A percentile compares a stretch with the other conserved stretches of the same genome.
These are phyloP conservation scores for Dynastes hyllus DNA, from an alignment of 2,888 invertebrate genomes.

Conservation along the genomic window DNA sequence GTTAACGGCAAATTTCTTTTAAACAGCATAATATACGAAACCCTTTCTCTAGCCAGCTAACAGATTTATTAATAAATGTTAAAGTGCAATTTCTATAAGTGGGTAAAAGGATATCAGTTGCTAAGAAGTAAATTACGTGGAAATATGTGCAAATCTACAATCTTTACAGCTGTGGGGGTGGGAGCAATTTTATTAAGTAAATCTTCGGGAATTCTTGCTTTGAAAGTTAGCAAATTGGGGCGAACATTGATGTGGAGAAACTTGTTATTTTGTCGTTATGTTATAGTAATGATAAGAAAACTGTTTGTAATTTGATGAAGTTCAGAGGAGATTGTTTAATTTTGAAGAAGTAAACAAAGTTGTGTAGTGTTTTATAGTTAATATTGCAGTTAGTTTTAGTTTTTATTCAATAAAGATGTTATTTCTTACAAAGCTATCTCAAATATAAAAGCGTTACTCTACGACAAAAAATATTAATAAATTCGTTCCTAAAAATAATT, in stretches of 20 bases:
- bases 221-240: not conserved
- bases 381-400: no score
- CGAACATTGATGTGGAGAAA: not conserved
- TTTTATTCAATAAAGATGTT: no score
- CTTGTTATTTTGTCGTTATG: not conserved
- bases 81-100: conserved; percentile 7
- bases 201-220: not conserved
- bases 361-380: no score
- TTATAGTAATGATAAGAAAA: not conserved
- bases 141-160: not conserved
- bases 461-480: no score
- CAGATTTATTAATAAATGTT: conserved; percentile 6
- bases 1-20: conserved; percentile 1
- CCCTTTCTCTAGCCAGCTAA: not conserved
- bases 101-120: not conserved
- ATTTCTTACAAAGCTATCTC: no score
- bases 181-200: conserved; percentile 13
- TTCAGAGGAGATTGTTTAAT: no score
- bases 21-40: not conserved
- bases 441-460: no score
- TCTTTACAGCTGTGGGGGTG: not conserved
- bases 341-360: no score
- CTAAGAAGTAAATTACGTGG: conserved; percentile 13
- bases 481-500: no score
- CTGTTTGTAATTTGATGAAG: no score